Percentiles rank a stretch among this genome's conserved stretches.
These are phyloP conservation scores for Eurystomus glaucurus DNA, from an alignment of 2,797 vertebrate species.

Conservation along the genomic window DNA sequence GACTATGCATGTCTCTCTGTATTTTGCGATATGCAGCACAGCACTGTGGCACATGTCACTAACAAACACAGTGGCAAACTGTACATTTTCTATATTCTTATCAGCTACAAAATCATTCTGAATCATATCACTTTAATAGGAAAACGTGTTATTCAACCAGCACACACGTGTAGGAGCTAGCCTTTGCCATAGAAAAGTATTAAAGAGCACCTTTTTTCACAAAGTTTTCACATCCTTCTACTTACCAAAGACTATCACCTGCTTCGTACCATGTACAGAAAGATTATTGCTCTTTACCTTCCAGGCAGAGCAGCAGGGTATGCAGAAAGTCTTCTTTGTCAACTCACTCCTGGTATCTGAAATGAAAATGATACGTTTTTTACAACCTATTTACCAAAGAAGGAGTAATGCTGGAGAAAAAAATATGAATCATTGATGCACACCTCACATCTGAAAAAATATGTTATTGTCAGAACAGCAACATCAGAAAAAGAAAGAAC, in stretches of 20 bases:
- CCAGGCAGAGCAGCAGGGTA: conserved; percentile 47
- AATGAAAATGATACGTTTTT: conserved; percentile 26
- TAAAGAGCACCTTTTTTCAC: conserved; percentile 33
- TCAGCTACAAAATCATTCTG: conserved; percentile 4
- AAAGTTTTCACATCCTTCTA: conserved; percentile 34
- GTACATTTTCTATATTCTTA: not conserved
- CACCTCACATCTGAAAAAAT: not conserved
- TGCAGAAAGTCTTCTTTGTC: conserved; percentile 23
- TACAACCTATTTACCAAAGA: conserved; percentile 44
- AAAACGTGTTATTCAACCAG: conserved; percentile 32
- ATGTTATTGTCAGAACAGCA: not conserved
- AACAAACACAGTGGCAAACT: conserved; percentile 17
- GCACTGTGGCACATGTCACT: not conserved
- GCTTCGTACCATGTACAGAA: not conserved
- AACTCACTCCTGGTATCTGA: conserved; percentile 1
- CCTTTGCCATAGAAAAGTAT: not conserved
- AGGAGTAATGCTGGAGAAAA: not conserved
- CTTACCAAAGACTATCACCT: conserved; percentile 23
- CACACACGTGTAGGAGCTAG: not conserved
- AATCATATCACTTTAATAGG: not conserved
- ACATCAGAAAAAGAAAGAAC: not conserved
- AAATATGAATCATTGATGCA: not conserved
- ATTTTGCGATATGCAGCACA: conserved; percentile 23
- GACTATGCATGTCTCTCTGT: not conserved
- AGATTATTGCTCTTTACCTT: conserved; percentile 48